Evolutionary conservation across 2,888 invertebrate genomes (phyloP).

Genomic region (Diarsia mendica): DNA sequence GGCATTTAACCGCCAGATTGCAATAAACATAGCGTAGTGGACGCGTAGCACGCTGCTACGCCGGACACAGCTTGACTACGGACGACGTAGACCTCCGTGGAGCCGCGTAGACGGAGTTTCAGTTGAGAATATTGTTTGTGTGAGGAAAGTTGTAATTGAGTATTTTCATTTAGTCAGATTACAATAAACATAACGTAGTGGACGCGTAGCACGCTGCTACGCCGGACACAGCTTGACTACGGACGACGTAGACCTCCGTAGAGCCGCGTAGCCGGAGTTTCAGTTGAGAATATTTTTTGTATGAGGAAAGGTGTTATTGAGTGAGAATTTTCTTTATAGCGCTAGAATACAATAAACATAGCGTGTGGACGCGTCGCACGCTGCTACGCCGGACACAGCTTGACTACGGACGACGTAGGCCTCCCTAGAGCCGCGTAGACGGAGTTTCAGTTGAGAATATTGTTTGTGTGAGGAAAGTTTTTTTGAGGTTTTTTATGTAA

Average conservation of each 20-base stretch:
- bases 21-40: constrained; percentile 88
- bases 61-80: constrained; percentile 85
- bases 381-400: constrained; percentile 85
- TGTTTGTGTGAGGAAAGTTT: no score
- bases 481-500: no score
- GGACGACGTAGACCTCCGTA: constrained; percentile 69
- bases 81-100: constrained; percentile 71
- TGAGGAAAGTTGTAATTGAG: not conserved
- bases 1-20: constrained; percentile 88
- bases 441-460: not conserved
- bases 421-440: constrained; percentile 67
- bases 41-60: constrained; percentile 82
- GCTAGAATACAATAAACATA: constrained; percentile 89
- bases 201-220: constrained; percentile 82
- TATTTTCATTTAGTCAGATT: constrained; percentile 83
- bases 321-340: constrained; percentile 75
- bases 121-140: not conserved
- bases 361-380: constrained; percentile 84
- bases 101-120: constrained; percentile 57
- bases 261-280: constrained; percentile 63
- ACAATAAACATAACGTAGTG: constrained; percentile 88
- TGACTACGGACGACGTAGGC: constrained; percentile 76
- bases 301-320: no score
- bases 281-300: no score
- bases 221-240: constrained; percentile 85